These are phyloP conservation scores for Dipodomys merriami DNA, from an alignment of 2,113 vertebrate genomes.

Conservation along the genomic window DNA sequence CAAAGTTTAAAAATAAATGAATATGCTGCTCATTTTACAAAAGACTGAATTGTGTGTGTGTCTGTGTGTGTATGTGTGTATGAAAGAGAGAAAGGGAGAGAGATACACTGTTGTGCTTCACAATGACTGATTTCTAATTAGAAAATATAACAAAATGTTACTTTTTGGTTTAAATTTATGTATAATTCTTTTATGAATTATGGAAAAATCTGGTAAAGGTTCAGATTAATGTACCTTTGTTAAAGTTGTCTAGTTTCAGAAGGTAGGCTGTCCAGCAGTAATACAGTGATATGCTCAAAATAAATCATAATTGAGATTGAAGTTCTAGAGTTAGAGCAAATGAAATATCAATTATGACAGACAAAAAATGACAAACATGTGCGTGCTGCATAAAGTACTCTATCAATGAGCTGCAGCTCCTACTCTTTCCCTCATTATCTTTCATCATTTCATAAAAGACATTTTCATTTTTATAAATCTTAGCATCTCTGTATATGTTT, in stretches of 20 bases:
- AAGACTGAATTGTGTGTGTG: not conserved
- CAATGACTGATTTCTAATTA: not conserved
- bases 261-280: not conserved
- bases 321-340: not conserved
- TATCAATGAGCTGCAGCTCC: too few relatives aligned
- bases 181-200: not conserved
- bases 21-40: not conserved
- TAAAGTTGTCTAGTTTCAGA: not conserved
- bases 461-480: too few relatives aligned
- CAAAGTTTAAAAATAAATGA: constrained; percentile 41
- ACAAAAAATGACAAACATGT: not conserved
- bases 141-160: not conserved
- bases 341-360: not conserved
- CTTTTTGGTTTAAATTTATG: not conserved
- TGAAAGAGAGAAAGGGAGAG: too few relatives aligned
- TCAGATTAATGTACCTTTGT: not conserved
- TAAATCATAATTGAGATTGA: not conserved
- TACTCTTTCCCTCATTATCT: too few relatives aligned
- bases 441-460: too few relatives aligned
- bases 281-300: not conserved
- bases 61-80: too few relatives aligned
- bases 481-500: too few relatives aligned
- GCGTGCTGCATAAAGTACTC: too few relatives aligned
- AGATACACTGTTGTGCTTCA: not conserved
- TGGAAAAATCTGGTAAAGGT: not conserved